Evolutionary conservation across 2,797 vertebrate genomes (phyloP).

Genomic region (Liparis tanakae): DNA sequence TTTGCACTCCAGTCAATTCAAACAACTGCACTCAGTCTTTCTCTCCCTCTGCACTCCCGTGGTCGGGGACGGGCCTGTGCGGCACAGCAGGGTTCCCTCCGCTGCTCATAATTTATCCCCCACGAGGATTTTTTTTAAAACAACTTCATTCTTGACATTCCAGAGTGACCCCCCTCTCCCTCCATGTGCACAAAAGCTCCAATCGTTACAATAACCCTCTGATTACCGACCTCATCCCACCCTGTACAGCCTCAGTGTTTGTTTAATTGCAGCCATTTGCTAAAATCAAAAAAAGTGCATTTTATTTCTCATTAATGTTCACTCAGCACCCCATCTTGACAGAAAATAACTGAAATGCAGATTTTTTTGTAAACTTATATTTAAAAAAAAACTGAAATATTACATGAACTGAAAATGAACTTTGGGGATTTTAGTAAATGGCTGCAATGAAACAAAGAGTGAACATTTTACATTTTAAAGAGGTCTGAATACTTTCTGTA

Average conservation of each 20-base stretch:
- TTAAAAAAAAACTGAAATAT: too few relatives aligned
- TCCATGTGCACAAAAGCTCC: conserved; percentile 47
- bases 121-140: conserved; percentile 67
- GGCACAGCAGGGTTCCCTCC: conserved; percentile 45
- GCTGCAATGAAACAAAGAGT: too few relatives aligned
- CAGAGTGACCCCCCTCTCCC: conserved; percentile 46
- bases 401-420: too few relatives aligned
- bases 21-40: neutral
- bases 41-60: conserved; percentile 8
- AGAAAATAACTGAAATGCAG: too few relatives aligned
- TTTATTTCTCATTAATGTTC: too few relatives aligned
- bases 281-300: too few relatives aligned
- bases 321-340: too few relatives aligned
- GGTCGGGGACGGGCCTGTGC: conserved; percentile 24
- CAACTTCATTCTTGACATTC: conserved; percentile 78
- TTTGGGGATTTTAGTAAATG: too few relatives aligned
- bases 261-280: too few relatives aligned
- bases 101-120: conserved; percentile 70
- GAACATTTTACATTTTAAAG: too few relatives aligned
- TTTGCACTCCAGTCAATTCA: neutral
- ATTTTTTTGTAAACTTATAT: too few relatives aligned
- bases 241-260: conserved; percentile 4
- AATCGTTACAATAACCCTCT: conserved; percentile 49
- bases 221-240: conserved; percentile 49
- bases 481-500: too few relatives aligned